Evolutionary conservation across 2,888 invertebrate species (phyloP), one percentile per base, ranked within the genome.

Genomic region (Lochmaea crataegi): DNA sequence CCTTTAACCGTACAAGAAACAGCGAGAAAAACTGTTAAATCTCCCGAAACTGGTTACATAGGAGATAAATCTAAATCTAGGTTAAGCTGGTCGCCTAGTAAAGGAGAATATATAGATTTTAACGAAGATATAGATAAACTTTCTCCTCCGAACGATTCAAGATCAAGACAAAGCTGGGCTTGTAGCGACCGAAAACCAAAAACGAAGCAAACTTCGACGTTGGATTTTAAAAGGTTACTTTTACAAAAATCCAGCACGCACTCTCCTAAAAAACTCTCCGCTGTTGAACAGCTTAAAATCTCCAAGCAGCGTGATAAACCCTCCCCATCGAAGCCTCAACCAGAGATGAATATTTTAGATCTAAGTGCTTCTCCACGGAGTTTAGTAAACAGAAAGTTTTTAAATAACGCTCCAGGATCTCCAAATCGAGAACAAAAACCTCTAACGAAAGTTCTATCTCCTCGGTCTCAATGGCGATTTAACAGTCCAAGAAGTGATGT

Each of bases 181-280:
- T 92, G 92, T 79, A 91, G 90, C 7, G 92, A 92, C 84, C 88
- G 92, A 76, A 89, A 91, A 80, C 71, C 72, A 0, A 76, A 76
- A 68, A 68, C 76, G 6, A 91, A 92, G 73, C 93, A 94, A 82
- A 96, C 95, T 0, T 94, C 94, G 2, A 89, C 95, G 75, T 88
- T 94, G 83, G 95, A 96, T 86, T 96, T 96, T 84, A 96, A 96
- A 84, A 92, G 92, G 82, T 87, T 95, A 32, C 87, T 95, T 48
- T 93, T 94, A 81, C 94, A 94, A 81, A 94, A 93, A 79, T 91
- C 91, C 1, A 87, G 90, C 73, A 87, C 87, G 56, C 89, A 90
- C 82, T 88, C 84, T 61, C 91, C 91, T 75, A 88, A 92, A 0
- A 92, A 92, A 83, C 82, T 92, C 5, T 94, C 94, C 9, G 95